These are phyloP conservation scores for Amiota mariae DNA, from an alignment of 2,888 invertebrate genomes.

Conservation along the genomic window DNA sequence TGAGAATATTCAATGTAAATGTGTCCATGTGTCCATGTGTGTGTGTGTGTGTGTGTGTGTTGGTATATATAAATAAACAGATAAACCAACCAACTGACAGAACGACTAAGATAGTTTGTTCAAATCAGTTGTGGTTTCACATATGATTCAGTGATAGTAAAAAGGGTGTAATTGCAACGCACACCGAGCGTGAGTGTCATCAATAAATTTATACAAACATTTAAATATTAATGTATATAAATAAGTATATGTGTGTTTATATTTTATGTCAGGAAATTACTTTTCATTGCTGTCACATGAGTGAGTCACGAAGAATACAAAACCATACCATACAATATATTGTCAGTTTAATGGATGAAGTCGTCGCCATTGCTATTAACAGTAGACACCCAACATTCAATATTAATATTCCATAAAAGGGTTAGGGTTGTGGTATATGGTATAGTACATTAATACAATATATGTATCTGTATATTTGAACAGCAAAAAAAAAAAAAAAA, in stretches of 20 bases:
- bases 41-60: not conserved
- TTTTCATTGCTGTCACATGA: not conserved
- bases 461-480: too few species aligned
- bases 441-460: too few species aligned
- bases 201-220: conserved; percentile 36
- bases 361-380: too few species aligned
- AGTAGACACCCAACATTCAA: too few species aligned
- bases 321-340: too few species aligned
- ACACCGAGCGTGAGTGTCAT: conserved; percentile 13
- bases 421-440: too few species aligned
- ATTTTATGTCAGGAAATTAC: conserved; percentile 13
- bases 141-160: not conserved
- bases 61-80: too few species aligned
- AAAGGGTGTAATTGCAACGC: not conserved
- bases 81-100: too few species aligned
- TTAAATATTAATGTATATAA: conserved; percentile 23
- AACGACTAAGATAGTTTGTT: too few species aligned
- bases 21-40: not conserved
- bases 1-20: conserved; percentile 8
- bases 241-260: conserved; percentile 5
- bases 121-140: not conserved
- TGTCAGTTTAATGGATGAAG: too few species aligned
- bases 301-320: not conserved
- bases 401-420: too few species aligned
- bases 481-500: too few species aligned